Evolutionary conservation across 1,140 invertebrate species (phyloP), one percentile per base, ranked within the genome.

Genomic region (Chelonus insularis): DNA sequence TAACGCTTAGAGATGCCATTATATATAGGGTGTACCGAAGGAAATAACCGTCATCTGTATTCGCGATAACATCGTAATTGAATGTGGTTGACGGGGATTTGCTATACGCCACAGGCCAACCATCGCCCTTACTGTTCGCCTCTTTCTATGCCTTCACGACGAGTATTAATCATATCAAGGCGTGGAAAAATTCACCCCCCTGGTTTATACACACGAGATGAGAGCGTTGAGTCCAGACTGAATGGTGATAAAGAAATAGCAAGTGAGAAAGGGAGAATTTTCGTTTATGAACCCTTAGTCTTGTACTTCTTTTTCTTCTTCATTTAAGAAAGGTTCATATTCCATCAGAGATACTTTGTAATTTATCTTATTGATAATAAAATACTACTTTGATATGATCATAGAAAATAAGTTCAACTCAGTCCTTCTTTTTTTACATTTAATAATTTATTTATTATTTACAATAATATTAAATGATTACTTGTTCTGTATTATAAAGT

Each of bases 31-130:
- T 82, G 78, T 82, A 81, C 78, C 78, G 75, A 79, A 82, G 82
- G 81, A 83, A 83, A 83, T 83, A 83, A 82, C 82, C 80, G 82
- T 83, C 82, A 83, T 83, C 81, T 82, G 80, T 83, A 83, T 83
- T 79, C 79, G 78, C 80, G 82, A 82, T 83, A 83, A 82, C 77
- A 83, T 83, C 81, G 80, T 83, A 82, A 83, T 83, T 83, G 81
- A 83, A 83, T 83, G 79, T 76, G 80, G 82, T 81, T 82, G 81
- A 83, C 80, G 79, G 80, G 79, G 79, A 82, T 82, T 82, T 82
- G 79, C 75, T 79, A 71, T 78, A 75, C 69, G 67, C 55, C 56
- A 59, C 45, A 52, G 25, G 55, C 47, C 34, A 34, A 52, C 48
- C 51, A 39, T 50, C 60, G 52, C 37, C 32, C 39, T 41, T 51